These are phyloP conservation scores for Mylabris sibirica DNA, from an alignment of 2,888 invertebrate species.

Conservation along the genomic window DNA sequence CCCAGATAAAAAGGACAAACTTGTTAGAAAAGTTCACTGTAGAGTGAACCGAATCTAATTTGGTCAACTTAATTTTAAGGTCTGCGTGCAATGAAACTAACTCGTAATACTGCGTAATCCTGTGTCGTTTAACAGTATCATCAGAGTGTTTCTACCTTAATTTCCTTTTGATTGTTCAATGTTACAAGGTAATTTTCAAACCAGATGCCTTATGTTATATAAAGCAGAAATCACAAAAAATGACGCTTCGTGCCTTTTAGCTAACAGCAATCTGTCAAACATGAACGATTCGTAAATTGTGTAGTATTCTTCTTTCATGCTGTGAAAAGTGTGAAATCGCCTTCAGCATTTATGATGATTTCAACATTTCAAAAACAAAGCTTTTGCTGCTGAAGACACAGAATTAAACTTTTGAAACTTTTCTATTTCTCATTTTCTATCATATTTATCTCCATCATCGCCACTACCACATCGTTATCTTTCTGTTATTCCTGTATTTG, in stretches of 20 bases:
- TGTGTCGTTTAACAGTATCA: too few species aligned
- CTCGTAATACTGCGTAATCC: too few species aligned
- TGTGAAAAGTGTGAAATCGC: not conserved
- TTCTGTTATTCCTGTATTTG: conserved; percentile 23
- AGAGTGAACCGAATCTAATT: not conserved
- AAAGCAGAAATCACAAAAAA: too few species aligned
- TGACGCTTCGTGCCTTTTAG: not conserved
- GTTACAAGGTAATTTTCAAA: too few species aligned
- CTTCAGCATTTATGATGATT: not conserved
- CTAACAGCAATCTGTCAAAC: not conserved
- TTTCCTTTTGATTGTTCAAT: too few species aligned
- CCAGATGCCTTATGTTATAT: too few species aligned
- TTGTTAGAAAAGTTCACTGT: not conserved
- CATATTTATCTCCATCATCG: not conserved
- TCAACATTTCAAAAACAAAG: conserved; percentile 26
- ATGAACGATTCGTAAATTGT: not conserved
- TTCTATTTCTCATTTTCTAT: conserved; percentile 18
- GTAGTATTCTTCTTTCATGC: not conserved
- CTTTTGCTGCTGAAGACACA: conserved; percentile 17
- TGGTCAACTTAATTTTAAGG: not conserved
- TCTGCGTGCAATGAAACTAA: not conserved
- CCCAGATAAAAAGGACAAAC: not conserved
- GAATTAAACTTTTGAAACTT: conserved; percentile 27
- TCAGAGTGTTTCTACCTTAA: too few species aligned
- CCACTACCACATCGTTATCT: not conserved